Percentiles rank a stretch among this genome's conserved stretches.
Evolutionary conservation across 92 coral and sea anemone genomes (phyloP).

Genomic region (Metridium senile): DNA sequence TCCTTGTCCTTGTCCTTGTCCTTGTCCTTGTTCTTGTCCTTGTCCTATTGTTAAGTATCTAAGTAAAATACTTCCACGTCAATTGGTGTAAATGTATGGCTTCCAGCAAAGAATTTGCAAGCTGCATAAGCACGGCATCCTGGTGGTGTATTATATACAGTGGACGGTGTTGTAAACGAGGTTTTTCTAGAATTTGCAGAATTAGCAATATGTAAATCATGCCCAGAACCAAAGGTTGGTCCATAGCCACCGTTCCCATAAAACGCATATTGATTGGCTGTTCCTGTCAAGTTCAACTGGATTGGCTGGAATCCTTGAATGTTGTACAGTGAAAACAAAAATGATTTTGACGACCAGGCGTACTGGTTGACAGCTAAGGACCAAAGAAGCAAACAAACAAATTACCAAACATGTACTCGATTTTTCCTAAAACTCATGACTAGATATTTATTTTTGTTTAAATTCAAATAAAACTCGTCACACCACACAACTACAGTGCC

Average conservation of each 20-base stretch:
- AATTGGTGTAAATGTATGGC: not conserved
- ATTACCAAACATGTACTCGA: not conserved
- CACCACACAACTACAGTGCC: no score
- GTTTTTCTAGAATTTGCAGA: conserved; percentile 9
- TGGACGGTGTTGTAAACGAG: conserved; percentile 13
- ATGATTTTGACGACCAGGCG: not conserved
- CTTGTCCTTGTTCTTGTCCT: no score
- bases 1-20: no score
- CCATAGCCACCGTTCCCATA: conserved; percentile 14
- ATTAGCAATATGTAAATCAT: conserved; percentile 18
- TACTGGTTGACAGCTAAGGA: not conserved
- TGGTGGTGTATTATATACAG: conserved; percentile 11
- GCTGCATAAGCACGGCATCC: not conserved
- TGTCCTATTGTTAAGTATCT: no score
- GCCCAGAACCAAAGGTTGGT: conserved; percentile 48
- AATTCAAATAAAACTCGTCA: no score
- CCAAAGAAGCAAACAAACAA: not conserved
- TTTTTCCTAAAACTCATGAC: no score
- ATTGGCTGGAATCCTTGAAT: conserved; percentile 15
- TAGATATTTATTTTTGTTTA: no score
- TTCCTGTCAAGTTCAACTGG: not conserved
- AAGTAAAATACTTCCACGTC: conserved; percentile 5
- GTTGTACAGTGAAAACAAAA: conserved; percentile 27
- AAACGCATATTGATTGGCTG: not conserved
- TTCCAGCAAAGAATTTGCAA: conserved; percentile 22